A percentile compares a stretch with the other conserved stretches of the same genome.
These are phyloP conservation scores for Sinella curviseta DNA, from an alignment of 1,140 invertebrate genomes.

Conservation along the genomic window DNA sequence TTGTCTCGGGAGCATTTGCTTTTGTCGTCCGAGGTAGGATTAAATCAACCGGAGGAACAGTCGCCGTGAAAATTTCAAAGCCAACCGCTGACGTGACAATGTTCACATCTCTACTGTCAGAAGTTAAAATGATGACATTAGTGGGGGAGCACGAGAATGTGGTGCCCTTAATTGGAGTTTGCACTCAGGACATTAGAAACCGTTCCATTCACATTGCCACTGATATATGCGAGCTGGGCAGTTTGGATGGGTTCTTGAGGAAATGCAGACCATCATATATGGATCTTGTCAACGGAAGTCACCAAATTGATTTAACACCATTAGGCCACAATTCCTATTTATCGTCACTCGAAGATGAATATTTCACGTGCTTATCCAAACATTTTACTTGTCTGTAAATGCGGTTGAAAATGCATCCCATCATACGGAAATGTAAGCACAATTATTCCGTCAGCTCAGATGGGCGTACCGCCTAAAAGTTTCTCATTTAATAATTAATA, in stretches of 20 bases:
- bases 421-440: too few relatives aligned
- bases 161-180: constrained; percentile 28
- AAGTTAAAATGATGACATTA: constrained; percentile 33
- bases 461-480: too few relatives aligned
- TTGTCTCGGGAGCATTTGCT: constrained; percentile 2
- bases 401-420: too few relatives aligned
- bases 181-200: constrained; percentile 21
- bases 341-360: too few relatives aligned
- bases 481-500: too few relatives aligned
- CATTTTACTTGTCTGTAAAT: too few relatives aligned
- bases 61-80: constrained; percentile 33
- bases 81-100: constrained; percentile 19
- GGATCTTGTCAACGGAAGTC: not conserved
- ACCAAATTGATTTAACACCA: not conserved
- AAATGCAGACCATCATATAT: too few relatives aligned
- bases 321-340: too few relatives aligned
- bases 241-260: too few relatives aligned
- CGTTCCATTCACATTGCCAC: constrained; percentile 11
- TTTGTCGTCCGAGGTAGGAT: constrained; percentile 14
- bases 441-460: too few relatives aligned
- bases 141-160: constrained; percentile 29
- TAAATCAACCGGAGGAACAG: not conserved
- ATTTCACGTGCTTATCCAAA: too few relatives aligned
- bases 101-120: constrained; percentile 28
- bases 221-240: constrained; percentile 10